Conservation (phyloP, 2,113 vertebrate species). For the Sardina pilchardus region DNA sequence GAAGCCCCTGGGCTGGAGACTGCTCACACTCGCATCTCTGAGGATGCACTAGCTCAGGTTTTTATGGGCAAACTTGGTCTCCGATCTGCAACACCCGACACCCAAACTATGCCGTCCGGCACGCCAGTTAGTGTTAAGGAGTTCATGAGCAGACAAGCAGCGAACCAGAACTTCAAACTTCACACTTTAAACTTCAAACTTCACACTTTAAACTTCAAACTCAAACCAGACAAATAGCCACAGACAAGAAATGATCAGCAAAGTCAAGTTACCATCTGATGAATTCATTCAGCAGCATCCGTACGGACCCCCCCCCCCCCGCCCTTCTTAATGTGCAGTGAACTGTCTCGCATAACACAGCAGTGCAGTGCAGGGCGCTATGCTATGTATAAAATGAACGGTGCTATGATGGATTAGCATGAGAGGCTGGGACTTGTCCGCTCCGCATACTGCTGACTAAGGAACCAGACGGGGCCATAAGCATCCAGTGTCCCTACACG, state of each 20-base stretch:
- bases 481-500: not conserved
- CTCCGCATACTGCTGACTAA: slow-evolving; percentile 40
- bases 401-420: slow-evolving; percentile 10
- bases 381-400: not conserved
- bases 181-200: not conserved
- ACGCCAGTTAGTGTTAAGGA: not conserved
- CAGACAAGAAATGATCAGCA: no score
- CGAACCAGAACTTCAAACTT: not conserved
- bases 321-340: not conserved
- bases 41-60: not conserved
- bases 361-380: not conserved
- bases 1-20: not conserved
- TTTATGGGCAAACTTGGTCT: not conserved
- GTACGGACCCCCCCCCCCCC: no score
- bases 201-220: not conserved
- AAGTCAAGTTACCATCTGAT: not conserved
- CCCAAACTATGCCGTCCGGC: not conserved
- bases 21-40: not conserved
- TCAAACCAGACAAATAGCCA: no score
- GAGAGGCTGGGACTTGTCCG: not conserved
- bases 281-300: not conserved
- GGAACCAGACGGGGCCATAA: not conserved
- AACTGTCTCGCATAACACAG: not conserved
- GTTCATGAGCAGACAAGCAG: not conserved
- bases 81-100: not conserved